phyloP scores from a whole-genome alignment of 2,797 vertebrate species.

The Sebastes taczanowskii region DNA sequence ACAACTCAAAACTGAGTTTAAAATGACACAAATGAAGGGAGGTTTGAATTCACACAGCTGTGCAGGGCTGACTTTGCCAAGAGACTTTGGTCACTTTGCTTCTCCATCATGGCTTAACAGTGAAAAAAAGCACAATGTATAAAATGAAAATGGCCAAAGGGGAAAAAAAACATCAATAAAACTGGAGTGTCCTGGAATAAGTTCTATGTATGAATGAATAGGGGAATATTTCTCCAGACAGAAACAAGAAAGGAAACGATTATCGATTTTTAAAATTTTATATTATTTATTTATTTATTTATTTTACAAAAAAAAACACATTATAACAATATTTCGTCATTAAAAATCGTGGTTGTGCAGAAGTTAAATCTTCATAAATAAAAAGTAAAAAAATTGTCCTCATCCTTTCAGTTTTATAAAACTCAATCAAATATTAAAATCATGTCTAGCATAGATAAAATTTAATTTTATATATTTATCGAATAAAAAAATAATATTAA shows the following conservation, averaged over 20 bases:
- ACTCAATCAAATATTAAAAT: fast-evolving
- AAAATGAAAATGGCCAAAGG: constrained; percentile 20
- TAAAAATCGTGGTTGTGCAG: fast-evolving
- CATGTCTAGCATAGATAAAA: fast-evolving
- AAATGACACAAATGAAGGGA: too few species aligned
- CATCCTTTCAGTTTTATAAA: constrained; percentile 19
- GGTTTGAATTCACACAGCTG: constrained; percentile 5
- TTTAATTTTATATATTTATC: fast-evolving
- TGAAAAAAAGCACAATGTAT: constrained; percentile 8
- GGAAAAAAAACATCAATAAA: not conserved
- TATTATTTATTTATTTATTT: not conserved
- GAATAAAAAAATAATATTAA: fast-evolving
- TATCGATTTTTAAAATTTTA: too few species aligned
- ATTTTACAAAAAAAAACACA: not conserved
- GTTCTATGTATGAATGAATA: not conserved
- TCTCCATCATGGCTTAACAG: constrained; percentile 67
- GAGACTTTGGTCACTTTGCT: constrained; percentile 81
- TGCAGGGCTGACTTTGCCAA: constrained; percentile 64
- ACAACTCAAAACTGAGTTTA: too few species aligned
- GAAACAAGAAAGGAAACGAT: too few species aligned
- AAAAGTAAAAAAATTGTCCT: not conserved
- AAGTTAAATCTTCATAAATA: not conserved
- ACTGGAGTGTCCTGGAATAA: constrained; percentile 64
- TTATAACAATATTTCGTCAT: fast-evolving
- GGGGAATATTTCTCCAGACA: not conserved